Evolutionary conservation across 2,113 vertebrate genomes (phyloP), one percentile per base, ranked within the genome.

Genomic region (Larimichthys polyactis): DNA sequence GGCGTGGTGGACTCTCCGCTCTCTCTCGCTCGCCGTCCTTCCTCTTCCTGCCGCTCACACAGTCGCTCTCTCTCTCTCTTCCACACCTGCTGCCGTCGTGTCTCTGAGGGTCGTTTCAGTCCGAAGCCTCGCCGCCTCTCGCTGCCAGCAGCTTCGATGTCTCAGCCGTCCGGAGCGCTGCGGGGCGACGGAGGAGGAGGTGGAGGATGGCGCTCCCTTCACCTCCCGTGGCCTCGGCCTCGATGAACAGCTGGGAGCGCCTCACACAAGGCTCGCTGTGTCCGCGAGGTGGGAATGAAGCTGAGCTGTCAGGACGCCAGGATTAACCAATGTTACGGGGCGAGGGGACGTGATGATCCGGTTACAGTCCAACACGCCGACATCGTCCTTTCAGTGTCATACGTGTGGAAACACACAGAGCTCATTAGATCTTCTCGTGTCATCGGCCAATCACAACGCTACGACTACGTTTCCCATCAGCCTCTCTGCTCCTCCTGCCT

Each of bases 201-300:
- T 8, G 36, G 36, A 36, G 36, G 36, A 8, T 36, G 36, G 36
- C 36, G 36, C 36, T 52, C 78, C 60, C 77, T 11, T 79, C 60
- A 8, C 77, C 40, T 46, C 76, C 57, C 48, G 11, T 55, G n/a
- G n/a, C 71, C 70, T 24, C 44, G 29, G 17, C 40, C 27, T 20
- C n/a, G 3, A 22, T 11, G 22, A 71, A 14, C 80, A 83, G 81
- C 81, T 83, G 81, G 29, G 15, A 22, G n/a, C 5, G 40, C 54
- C 0, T 0, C 58, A 2, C 63, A 83, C 77, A 81, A 51, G 70
- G 51, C 43, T 4, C 16, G 17, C 66, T 4, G 75, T 83, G 80
- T 82, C 46, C 15, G 7, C 0, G 57, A 19, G 27, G 9, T 19
- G 68, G 60, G 67, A 72, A 66, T 1, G 22, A 9, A 22, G 40